phyloP scores from a whole-genome alignment of 2,888 invertebrate species.

The Norana najaformis region DNA sequence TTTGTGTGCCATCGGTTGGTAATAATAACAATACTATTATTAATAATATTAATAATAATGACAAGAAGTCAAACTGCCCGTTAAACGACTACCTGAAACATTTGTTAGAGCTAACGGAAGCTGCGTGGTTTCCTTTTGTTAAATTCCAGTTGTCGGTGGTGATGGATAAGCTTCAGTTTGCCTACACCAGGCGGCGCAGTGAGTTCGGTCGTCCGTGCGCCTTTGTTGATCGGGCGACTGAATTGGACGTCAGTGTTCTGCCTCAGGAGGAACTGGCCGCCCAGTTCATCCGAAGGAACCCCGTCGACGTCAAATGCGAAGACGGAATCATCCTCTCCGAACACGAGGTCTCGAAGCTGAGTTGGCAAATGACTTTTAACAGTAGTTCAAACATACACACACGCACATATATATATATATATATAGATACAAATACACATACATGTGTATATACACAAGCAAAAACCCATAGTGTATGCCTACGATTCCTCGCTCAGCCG shows the following conservation, averaged over 20 bases:
- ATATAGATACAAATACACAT: too few relatives aligned
- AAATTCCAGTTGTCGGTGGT: not conserved
- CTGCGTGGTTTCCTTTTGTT: not conserved
- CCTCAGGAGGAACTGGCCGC: constrained; percentile 55
- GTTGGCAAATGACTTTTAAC: too few relatives aligned
- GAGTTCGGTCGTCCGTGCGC: constrained; percentile 64
- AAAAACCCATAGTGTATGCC: too few relatives aligned
- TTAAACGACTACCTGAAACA: too few relatives aligned
- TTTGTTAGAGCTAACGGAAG: not conserved
- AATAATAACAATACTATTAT: too few relatives aligned
- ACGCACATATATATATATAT: too few relatives aligned
- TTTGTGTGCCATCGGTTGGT: too few relatives aligned
- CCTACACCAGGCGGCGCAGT: constrained; percentile 62
- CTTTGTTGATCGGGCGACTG: constrained; percentile 62
- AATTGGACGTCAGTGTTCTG: constrained; percentile 62
- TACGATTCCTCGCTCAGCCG: too few relatives aligned
- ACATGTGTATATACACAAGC: too few relatives aligned
- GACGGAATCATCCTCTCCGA: not conserved
- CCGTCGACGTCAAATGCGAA: not conserved
- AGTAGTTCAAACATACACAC: too few relatives aligned
- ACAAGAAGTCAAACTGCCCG: too few relatives aligned
- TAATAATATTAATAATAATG: too few relatives aligned
- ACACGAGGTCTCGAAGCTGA: not conserved
- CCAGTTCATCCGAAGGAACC: not conserved
- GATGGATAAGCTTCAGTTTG: constrained; percentile 54